Base-by-base conservation (phyloP, 2,888 invertebrate species). In the Neoascia interrupta region DNA sequence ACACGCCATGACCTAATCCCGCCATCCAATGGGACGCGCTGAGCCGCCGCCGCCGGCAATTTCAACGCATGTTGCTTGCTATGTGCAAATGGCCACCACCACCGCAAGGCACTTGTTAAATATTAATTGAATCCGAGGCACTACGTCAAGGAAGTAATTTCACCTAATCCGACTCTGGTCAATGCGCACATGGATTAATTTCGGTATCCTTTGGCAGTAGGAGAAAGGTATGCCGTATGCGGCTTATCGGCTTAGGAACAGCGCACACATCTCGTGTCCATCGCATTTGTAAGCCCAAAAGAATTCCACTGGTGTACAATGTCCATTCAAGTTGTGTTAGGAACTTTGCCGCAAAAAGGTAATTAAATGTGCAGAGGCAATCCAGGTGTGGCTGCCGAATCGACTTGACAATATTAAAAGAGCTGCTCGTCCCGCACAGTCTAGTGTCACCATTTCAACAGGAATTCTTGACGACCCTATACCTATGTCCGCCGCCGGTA, bases 361-460 rank as follows among this genome's bases (percentile, higher is more conserved):
- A 79, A 73, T 79, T 79, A 79, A 79, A 79, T 79, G 79, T 79
- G 68, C 61, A 73, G 79, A 79, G 73, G 73, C 61, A 51, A 60
- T 68, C 66, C 79, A 79, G 79, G 79, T 79, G 79, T 79, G 79
- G 79, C 61, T 43, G 68, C 31, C 36, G 43, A 49, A 47, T 43
- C 18, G 31, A 13, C 31, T 39, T 19, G 15, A n/a, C 36, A 54
- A 41, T 18, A 54, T 34, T 54, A 15, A 41, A 47, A 34, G 28
- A 41, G 43, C 23, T 56, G 34, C 37, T 69, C 76, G 63, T 54
- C 64, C 70, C 60, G 72, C 66, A 39, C 73, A 73, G 68, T 79
- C 54, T 43, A 39, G 56, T 72, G 79, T 79, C 72, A 76, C 76
- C 72, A 54, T 76, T 76, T 34, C 34, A 16, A 31, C 8, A 31